Evolutionary conservation across 1,140 invertebrate genomes (phyloP).

Genomic region (Papilio machaon): DNA sequence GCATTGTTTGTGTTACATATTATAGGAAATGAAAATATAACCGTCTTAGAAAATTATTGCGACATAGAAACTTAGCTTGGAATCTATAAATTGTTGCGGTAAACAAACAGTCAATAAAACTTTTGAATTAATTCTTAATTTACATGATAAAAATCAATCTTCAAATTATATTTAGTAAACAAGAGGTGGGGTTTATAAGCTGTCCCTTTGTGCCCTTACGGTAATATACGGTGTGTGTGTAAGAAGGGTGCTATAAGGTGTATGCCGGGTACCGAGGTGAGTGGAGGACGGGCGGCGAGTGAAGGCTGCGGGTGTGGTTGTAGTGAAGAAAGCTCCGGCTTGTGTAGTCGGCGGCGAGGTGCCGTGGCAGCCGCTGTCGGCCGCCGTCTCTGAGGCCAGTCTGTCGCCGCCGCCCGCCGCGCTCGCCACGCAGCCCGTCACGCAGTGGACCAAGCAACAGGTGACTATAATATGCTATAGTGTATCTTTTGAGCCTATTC

Average conservation of each 20-base stretch:
- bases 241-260: neutral
- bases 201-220: too few species aligned
- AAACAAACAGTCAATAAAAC: too few species aligned
- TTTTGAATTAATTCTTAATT: too few species aligned
- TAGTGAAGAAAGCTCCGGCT: slow-evolving; percentile 86
- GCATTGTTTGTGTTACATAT: neutral
- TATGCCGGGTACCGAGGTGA: neutral
- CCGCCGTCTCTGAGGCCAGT: slow-evolving; percentile 72
- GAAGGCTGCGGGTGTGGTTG: slow-evolving; percentile 53
- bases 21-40: neutral
- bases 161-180: too few species aligned
- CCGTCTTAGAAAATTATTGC: too few species aligned
- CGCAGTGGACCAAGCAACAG: slow-evolving; percentile 94
- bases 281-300: slow-evolving; percentile 8
- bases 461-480: slow-evolving; percentile 72
- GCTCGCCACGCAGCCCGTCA: slow-evolving; percentile 86
- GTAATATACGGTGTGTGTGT: too few species aligned
- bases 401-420: slow-evolving; percentile 67
- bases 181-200: too few species aligned
- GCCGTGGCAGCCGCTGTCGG: slow-evolving; percentile 80
- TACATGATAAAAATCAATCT: too few species aligned
- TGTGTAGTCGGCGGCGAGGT: slow-evolving; percentile 82
- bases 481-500: neutral
- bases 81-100: too few species aligned
- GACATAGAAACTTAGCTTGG: too few species aligned